Evolutionary conservation across 1,140 invertebrate species (phyloP).

Genomic region (Drusus annulatus): DNA sequence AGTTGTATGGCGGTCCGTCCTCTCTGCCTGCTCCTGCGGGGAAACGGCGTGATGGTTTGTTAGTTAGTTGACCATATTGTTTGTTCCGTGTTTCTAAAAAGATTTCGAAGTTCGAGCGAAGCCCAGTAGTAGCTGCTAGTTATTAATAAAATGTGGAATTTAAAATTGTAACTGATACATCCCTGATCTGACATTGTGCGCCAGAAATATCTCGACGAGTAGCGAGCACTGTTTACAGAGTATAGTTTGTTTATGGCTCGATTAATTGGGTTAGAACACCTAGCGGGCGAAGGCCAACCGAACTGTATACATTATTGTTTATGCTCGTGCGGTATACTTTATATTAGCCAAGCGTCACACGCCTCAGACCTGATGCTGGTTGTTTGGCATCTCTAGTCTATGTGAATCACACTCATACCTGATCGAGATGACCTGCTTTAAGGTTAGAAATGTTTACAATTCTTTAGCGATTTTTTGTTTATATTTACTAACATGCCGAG

Average conservation of each 20-base stretch:
- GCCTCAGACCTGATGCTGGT: neutral
- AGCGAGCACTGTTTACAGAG: neutral
- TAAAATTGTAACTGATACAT: neutral
- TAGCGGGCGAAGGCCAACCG: slow-evolving; percentile 2
- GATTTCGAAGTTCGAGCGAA: too few species aligned
- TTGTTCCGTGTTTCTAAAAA: too few species aligned
- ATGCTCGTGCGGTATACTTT: too few species aligned
- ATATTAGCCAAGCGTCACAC: neutral
- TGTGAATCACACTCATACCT: neutral
- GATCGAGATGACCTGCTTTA: neutral
- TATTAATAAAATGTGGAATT: too few species aligned
- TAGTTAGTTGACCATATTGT: too few species aligned
- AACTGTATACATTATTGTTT: neutral
- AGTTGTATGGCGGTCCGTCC: too few species aligned
- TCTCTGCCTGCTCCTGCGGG: too few species aligned
- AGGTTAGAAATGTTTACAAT: neutral
- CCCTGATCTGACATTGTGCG: slow-evolving; percentile 9
- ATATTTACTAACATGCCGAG: too few species aligned
- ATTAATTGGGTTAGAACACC: slow-evolving; percentile 12
- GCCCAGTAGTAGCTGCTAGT: too few species aligned
- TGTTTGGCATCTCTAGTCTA: neutral
- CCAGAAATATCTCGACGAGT: slow-evolving; percentile 8
- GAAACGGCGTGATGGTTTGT: too few species aligned
- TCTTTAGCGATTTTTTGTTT: too few species aligned
- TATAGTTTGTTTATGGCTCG: slow-evolving; percentile 1